Percentiles rank a stretch among this genome's conserved stretches.
Evolutionary conservation across 1,140 invertebrate genomes (phyloP).

Genomic region (Drosophila triauraria): DNA sequence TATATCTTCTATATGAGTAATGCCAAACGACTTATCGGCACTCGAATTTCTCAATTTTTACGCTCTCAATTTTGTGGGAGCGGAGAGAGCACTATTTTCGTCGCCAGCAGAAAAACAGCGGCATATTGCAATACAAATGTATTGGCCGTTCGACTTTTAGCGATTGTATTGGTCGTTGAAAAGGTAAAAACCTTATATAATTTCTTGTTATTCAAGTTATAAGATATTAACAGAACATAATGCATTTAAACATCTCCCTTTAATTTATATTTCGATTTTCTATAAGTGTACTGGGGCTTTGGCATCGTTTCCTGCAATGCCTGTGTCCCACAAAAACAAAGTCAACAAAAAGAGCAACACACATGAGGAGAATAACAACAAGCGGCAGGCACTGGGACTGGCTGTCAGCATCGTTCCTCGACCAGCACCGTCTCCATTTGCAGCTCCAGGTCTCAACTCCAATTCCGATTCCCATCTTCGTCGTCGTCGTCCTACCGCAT

Average conservation of each 20-base stretch:
- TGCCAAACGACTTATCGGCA: too few relatives aligned
- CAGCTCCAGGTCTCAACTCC: not conserved
- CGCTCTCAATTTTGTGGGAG: too few relatives aligned
- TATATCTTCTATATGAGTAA: too few relatives aligned
- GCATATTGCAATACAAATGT: too few relatives aligned
- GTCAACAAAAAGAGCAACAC: slow-evolving; percentile 30
- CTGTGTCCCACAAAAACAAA: slow-evolving; percentile 45
- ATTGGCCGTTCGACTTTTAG: too few relatives aligned
- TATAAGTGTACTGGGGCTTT: not conserved
- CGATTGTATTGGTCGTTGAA: too few relatives aligned
- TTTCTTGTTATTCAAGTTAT: too few relatives aligned
- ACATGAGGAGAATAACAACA: slow-evolving; percentile 22
- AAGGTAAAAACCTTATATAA: too few relatives aligned
- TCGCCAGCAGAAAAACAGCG: too few relatives aligned
- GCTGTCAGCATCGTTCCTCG: slow-evolving; percentile 19
- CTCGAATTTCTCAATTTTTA: too few relatives aligned
- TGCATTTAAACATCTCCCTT: not conserved
- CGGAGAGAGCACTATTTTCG: too few relatives aligned
- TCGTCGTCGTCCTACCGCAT: slow-evolving; percentile 70
- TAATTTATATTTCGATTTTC: not conserved
- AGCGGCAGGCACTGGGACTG: slow-evolving; percentile 19
- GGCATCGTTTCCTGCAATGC: slow-evolving; percentile 61
- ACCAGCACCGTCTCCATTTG: not conserved
- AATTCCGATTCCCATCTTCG: not conserved
- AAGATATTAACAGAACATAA: too few relatives aligned